phyloP scores from a whole-genome alignment of 2,888 invertebrate genomes.

The Polymixis flavicincta region DNA sequence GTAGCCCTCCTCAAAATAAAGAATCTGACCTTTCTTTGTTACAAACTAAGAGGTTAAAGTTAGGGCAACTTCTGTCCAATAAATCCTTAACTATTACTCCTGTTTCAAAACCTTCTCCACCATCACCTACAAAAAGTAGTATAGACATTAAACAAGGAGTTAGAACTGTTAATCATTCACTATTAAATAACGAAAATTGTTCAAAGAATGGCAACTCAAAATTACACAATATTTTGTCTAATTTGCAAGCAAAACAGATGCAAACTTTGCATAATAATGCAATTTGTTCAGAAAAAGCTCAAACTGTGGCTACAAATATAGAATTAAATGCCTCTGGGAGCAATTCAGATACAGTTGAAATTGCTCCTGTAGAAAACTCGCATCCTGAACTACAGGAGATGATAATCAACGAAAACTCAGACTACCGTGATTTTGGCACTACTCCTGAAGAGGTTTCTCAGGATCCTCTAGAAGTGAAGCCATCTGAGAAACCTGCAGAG shows the following conservation, averaged over 20 bases:
- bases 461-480: conserved; percentile 86
- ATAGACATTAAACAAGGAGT: conserved; percentile 76
- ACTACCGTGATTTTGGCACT: conserved; percentile 81
- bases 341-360: conserved; percentile 81
- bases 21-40: conserved; percentile 81
- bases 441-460: conserved; percentile 83
- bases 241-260: conserved; percentile 85
- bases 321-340: conserved; percentile 84
- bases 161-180: conserved; percentile 79
- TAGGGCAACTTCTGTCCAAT: conserved; percentile 85
- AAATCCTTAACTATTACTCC: conserved; percentile 84
- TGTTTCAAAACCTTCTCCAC: conserved; percentile 75
- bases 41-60: conserved; percentile 85
- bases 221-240: conserved; percentile 86
- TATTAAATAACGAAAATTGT: conserved; percentile 86
- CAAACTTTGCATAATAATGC: conserved; percentile 80
- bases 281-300: conserved; percentile 77
- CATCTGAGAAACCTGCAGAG: conserved; percentile 66
- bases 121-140: conserved; percentile 75
- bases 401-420: conserved; percentile 87
- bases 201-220: conserved; percentile 90
- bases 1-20: conserved; percentile 76
- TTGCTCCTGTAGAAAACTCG: conserved; percentile 77
- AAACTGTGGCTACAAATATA: conserved; percentile 75
- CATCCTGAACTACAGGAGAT: conserved; percentile 82